These are phyloP conservation scores for Syrrhaptes paradoxus DNA, from an alignment of 2,113 vertebrate species.

Conservation along the genomic window DNA sequence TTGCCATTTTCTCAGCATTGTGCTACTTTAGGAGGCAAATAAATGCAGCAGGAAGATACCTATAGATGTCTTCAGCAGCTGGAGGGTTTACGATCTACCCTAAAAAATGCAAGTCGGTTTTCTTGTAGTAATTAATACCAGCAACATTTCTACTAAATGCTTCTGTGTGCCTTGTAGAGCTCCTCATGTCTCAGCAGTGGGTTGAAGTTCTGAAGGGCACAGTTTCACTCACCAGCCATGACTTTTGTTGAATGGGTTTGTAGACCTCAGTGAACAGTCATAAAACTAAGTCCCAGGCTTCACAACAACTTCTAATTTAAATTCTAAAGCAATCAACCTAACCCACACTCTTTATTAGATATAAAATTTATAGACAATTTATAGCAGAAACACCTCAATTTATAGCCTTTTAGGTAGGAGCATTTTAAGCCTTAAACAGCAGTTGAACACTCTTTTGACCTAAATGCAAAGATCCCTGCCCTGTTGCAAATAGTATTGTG, in stretches of 20 bases:
- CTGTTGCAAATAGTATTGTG: not conserved
- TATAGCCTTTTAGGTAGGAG: not conserved
- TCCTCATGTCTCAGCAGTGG: conserved; percentile 53
- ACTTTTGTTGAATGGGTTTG: conserved; percentile 43
- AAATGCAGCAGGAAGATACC: conserved; percentile 47
- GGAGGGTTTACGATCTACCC: conserved; percentile 59
- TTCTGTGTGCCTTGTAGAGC: conserved; percentile 33
- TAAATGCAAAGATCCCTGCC: not conserved
- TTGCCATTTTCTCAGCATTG: conserved; percentile 52
- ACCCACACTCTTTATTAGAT: not conserved
- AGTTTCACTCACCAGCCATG: conserved; percentile 24
- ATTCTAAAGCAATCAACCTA: not conserved
- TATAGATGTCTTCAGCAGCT: conserved; percentile 62
- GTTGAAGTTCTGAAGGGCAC: conserved; percentile 43
- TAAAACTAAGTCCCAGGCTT: conserved; percentile 46
- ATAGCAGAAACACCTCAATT: not conserved
- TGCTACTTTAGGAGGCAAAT: conserved; percentile 36
- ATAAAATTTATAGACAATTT: not conserved
- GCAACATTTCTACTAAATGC: conserved; percentile 57
- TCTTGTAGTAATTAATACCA: conserved; percentile 69
- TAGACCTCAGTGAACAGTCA: conserved; percentile 20
- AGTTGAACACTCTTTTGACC: not conserved
- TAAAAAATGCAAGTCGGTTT: conserved; percentile 64
- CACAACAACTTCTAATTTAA: not conserved
- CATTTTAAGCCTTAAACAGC: not conserved